Base-by-base conservation (phyloP, 2,113 vertebrate species). In the Alces alces region DNA sequence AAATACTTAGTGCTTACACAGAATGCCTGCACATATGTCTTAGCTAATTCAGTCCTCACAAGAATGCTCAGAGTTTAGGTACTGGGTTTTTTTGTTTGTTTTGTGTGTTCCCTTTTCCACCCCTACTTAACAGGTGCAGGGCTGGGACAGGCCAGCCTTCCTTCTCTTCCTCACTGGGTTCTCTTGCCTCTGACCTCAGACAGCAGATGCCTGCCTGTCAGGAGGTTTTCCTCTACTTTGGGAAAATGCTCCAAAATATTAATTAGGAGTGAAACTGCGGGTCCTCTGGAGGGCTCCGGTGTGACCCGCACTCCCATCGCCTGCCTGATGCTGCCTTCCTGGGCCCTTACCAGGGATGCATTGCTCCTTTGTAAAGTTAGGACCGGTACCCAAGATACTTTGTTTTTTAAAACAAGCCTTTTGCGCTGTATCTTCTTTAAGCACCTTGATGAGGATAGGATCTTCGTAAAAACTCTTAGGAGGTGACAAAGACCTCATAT, bases 221-320 rank as follows among this genome's bases (percentile, higher is more conserved):
- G 10, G 36, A n/a, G 58, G 12, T 30, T 13, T 30, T 0, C 33
- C 28, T 15, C 15, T 33, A 8, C 45, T 1, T 1, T 30, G 79
- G 60, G 9, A 58, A 47, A 57, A 57, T 30, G 7, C 2, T 17
- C 10, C 36, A 14, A 76, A 36, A 54, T 33, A 33, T 50, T 45
- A 23, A 45, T 3, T 39, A 39, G 28, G 79, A 86, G 89, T 57
- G 43, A 17, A 57, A 7, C 19, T 12, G 27, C 39, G 1, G 39
- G 33, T 8, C 25, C 28, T 30, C 25, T 12, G n/a, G 30, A 66
- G 16, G 30, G 50, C 79, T 6, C 19, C 1, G 66, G n/a, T 11
- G 15, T 15, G 66, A 6, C 25, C 36, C 1, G 2, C 36, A 25
- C 25, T 54, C 2, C 7, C 25, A 1, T 39, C 11, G 0, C 17